phyloP scores from a whole-genome alignment of 2,797 vertebrate genomes.

The Pseudopleuronectes americanus region DNA sequence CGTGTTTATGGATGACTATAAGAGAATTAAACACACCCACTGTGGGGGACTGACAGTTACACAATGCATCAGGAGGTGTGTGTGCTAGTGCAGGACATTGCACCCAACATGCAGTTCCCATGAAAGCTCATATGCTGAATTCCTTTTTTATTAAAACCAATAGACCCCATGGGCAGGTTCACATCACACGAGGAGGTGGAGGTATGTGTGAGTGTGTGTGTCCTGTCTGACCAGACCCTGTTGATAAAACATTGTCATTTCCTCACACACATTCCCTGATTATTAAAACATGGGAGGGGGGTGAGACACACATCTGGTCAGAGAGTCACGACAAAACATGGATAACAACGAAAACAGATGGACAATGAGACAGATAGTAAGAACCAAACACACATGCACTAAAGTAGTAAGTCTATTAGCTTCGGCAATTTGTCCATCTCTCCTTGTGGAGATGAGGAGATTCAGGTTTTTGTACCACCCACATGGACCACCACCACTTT shows the following conservation, averaged over 20 bases:
- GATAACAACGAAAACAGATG: slow-evolving; percentile 25
- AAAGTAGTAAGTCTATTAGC: slow-evolving; percentile 4
- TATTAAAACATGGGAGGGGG: slow-evolving; percentile 50
- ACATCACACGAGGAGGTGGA: slow-evolving; percentile 47
- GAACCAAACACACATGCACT: not conserved
- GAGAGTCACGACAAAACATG: slow-evolving; percentile 25
- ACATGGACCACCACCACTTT: slow-evolving; percentile 5
- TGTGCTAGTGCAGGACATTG: slow-evolving; percentile 39
- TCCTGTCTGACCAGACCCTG: slow-evolving; percentile 49
- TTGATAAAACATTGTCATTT: slow-evolving; percentile 71
- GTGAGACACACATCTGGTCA: slow-evolving; percentile 40
- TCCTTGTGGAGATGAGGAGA: slow-evolving; percentile 23
- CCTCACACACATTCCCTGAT: slow-evolving; percentile 63
- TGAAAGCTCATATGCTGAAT: slow-evolving; percentile 62
- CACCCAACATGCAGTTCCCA: slow-evolving; percentile 46
- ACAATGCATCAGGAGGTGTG: slow-evolving; percentile 41
- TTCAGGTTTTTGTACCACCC: slow-evolving; percentile 12
- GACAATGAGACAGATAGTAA: slow-evolving; percentile 1
- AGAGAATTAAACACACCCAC: slow-evolving; percentile 23
- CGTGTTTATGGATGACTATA: slow-evolving; percentile 9
- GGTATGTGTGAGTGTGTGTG: slow-evolving; percentile 6
- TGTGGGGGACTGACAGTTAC: slow-evolving; percentile 26
- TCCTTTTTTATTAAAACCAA: slow-evolving; percentile 78
- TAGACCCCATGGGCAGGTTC: slow-evolving; percentile 68
- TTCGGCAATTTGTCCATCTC: slow-evolving; percentile 1